Percentiles rank a stretch among this genome's conserved stretches.
phyloP scores from a whole-genome alignment of 1,140 invertebrate species.

The Drosophila santomea region DNA sequence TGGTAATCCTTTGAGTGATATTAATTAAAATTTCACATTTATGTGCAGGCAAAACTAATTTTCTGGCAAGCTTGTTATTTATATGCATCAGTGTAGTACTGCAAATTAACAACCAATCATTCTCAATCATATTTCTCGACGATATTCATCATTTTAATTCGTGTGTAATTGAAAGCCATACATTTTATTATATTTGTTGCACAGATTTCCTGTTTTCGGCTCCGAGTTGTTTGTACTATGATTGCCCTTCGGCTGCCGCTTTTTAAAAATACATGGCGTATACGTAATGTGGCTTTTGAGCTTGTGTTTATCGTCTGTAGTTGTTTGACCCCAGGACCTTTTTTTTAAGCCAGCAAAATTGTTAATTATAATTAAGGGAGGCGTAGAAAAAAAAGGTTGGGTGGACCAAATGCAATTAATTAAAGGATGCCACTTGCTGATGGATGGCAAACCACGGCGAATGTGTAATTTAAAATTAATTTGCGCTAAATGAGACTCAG shows the following conservation, averaged over 20 bases:
- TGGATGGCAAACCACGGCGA: constrained; percentile 17
- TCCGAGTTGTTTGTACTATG: constrained; percentile 4
- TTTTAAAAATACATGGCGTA: constrained; percentile 40
- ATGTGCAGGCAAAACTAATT: too few relatives aligned
- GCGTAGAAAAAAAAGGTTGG: neutral
- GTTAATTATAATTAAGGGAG: constrained; percentile 42
- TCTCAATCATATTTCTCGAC: constrained; percentile 1
- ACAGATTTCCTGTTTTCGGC: constrained; percentile 1
- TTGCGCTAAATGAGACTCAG: constrained; percentile 38
- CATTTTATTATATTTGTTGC: constrained; percentile 17
- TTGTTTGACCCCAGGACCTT: constrained; percentile 25
- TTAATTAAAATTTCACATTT: constrained; percentile 12
- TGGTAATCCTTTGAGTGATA: constrained; percentile 7
- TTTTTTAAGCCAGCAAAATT: constrained; percentile 22
- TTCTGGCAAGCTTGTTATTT: too few relatives aligned
- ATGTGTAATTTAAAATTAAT: constrained; percentile 58
- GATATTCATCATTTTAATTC: constrained; percentile 25
- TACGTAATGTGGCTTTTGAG: constrained; percentile 29
- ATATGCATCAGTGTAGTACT: too few relatives aligned
- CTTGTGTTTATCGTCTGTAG: constrained; percentile 26
- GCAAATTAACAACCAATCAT: constrained; percentile 4
- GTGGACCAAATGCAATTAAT: constrained; percentile 43
- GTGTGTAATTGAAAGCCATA: constrained; percentile 3
- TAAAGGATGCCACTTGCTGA: constrained; percentile 19
- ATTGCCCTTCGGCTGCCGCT: neutral